Evolutionary conservation across 2,797 vertebrate species (phyloP).

Genomic region (Semaprochilodus insignis): DNA sequence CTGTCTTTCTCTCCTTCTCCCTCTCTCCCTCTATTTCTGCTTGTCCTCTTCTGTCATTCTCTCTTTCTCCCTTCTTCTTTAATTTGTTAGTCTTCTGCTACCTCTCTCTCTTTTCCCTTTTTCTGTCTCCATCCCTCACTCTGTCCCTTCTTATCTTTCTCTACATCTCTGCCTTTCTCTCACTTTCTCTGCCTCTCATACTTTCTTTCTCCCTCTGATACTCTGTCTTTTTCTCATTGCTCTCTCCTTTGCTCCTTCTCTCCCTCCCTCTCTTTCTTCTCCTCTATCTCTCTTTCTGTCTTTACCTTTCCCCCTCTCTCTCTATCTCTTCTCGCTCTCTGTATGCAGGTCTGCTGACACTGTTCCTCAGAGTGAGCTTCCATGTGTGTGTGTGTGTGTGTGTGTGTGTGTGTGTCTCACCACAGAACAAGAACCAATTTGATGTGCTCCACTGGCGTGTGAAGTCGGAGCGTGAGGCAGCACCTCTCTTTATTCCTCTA

Average conservation of each 20-base stretch:
- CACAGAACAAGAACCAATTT: conserved; percentile 92
- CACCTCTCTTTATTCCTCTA: conserved; percentile 93
- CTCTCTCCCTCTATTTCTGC: background rate
- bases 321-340: conserved; percentile 13
- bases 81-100: background rate
- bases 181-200: conserved; percentile 33
- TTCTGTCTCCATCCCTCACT: background rate
- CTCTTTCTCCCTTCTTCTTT: background rate
- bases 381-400: conserved; percentile 27
- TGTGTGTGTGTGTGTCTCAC: conserved; percentile 30
- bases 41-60: background rate
- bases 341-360: conserved; percentile 43
- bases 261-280: conserved; percentile 37
- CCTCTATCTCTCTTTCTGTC: conserved; percentile 39
- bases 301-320: background rate
- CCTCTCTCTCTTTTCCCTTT: background rate
- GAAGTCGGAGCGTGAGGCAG: conserved; percentile 90
- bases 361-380: conserved; percentile 39
- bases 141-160: background rate
- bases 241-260: conserved; percentile 49
- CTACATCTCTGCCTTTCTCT: background rate
- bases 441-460: conserved; percentile 97
- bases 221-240: background rate
- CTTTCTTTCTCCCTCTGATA: conserved; percentile 25
- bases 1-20: background rate